Conservation (phyloP, 2,113 vertebrate species). For the Oceanites oceanicus region DNA sequence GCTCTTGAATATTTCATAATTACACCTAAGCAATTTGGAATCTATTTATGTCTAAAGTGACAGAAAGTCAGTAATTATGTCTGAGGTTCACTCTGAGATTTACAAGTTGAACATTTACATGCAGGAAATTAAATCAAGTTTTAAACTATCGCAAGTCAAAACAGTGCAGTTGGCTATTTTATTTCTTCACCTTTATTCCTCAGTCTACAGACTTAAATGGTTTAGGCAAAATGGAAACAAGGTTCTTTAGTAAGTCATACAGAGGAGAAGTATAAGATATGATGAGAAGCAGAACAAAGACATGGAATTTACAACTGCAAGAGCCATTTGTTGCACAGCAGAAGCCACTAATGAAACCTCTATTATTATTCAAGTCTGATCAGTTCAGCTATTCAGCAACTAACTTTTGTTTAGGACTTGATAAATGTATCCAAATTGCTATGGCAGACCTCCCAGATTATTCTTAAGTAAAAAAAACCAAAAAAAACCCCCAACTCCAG, state of each 20-base stretch:
- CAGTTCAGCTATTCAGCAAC: not conserved
- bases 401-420: constrained; percentile 3
- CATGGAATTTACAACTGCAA: not conserved
- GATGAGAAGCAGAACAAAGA: constrained; percentile 47
- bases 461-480: not conserved
- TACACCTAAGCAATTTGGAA: constrained; percentile 59
- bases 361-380: constrained; percentile 7
- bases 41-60: constrained; percentile 55
- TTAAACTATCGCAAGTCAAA: constrained; percentile 50
- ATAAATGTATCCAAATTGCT: not conserved
- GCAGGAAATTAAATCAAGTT: constrained; percentile 40
- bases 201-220: constrained; percentile 10
- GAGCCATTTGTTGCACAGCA: not conserved
- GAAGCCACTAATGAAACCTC: constrained; percentile 21
- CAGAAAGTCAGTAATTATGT: constrained; percentile 58
- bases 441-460: not conserved
- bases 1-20: constrained; percentile 58
- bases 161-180: constrained; percentile 28
- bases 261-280: not conserved
- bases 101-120: constrained; percentile 45
- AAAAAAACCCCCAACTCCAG: not conserved
- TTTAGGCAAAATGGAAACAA: constrained; percentile 33
- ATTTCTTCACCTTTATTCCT: constrained; percentile 61
- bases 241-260: not conserved
- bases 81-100: constrained; percentile 33